Conservation (phyloP, 1,140 invertebrate genomes). For the Prorops nasuta region DNA sequence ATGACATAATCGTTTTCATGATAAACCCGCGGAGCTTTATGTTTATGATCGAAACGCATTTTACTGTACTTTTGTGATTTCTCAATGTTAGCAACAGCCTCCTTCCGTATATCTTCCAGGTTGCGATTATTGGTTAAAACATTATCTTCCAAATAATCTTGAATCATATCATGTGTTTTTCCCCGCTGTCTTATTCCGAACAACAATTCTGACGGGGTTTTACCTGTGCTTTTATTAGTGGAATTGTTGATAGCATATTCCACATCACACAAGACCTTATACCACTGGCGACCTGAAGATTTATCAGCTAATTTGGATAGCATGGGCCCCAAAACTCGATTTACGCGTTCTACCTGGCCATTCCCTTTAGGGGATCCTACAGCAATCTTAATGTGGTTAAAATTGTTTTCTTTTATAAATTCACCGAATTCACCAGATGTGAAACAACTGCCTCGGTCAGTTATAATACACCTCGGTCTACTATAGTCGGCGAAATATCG, state of each 20-base stretch:
- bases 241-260: not conserved
- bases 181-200: not conserved
- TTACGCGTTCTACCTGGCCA: not conserved
- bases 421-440: not conserved
- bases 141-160: not conserved
- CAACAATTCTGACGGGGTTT: not conserved
- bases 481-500: not conserved
- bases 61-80: slow-evolving; percentile 2
- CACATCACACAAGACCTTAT: not conserved
- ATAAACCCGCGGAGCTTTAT: slow-evolving; percentile 15
- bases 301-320: not conserved
- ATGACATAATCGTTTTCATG: slow-evolving; percentile 23
- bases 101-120: not conserved
- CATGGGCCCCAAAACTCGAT: not conserved
- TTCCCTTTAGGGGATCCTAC: not conserved
- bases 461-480: not conserved
- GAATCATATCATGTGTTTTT: not conserved
- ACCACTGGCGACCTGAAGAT: not conserved
- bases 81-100: not conserved
- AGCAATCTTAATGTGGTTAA: not conserved
- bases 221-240: not conserved
- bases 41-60: slow-evolving; percentile 11
- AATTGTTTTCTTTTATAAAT: not conserved
- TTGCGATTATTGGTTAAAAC: not conserved
- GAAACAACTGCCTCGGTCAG: not conserved